Base-by-base conservation (phyloP, 2,888 invertebrate species). In the Tetrapedia diversipes region DNA sequence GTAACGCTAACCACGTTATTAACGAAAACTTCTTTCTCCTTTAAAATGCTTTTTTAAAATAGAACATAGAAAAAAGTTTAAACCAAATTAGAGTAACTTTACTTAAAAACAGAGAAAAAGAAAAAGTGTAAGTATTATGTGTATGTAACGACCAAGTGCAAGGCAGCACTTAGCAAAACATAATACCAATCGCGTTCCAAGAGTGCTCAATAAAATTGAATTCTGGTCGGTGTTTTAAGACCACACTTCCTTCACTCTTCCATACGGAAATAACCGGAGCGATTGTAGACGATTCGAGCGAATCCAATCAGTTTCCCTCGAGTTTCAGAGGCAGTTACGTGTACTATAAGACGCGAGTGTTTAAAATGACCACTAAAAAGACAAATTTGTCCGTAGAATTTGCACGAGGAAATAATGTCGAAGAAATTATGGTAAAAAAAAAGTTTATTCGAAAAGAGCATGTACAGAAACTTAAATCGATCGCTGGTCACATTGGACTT, bases 401-500 rank as follows among this genome's bases (percentile, higher is more conserved):
- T 19, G 43, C 8, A 0, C 64, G 72, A 45, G 63, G 27, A 2
- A 56, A 45, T 19, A 66, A 41, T 1, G 22, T 19, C 1, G 61
- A 60, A 27, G 73, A 68, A 6, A 8, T 14, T 0, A 6, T 41
- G 11, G 59, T 51, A 10, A 29, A 43, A 16, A 66, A 24, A 10
- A 39, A 10, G 27, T 47, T 75, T 19, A 24, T 74, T 8, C 43
- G 32, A 0, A 63, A 77, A 14, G 29, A 80, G 39, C 60, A 75
- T 1, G 11, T 72, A 0, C 59, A 41, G 14, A 90, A 94, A 88
- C 93, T 96, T 60, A 94, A 95, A 89, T 93, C 94, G 19, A 94
- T 95, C 16, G 89, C 95, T 60, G 95, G 96, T 70, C 97, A 97
- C 86, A 92, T 95, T 64, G 96, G 96, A 54, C 92, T 97, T 77